Evolutionary conservation across 2,888 invertebrate genomes (phyloP).

Genomic region (Syrphus vitripennis): DNA sequence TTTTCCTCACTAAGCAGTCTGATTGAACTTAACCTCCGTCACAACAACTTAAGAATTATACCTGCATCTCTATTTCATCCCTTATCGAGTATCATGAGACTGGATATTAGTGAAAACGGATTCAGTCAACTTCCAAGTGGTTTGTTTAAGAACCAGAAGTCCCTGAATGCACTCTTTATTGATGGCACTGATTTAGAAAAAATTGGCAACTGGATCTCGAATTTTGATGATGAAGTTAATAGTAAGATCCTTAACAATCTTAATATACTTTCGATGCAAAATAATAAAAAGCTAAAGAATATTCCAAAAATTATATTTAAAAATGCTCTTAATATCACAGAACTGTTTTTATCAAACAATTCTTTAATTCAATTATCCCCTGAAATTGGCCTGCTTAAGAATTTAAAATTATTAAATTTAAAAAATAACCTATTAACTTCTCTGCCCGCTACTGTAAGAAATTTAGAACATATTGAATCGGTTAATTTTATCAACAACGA

Average conservation of each 20-base stretch:
- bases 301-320: constrained; percentile 85
- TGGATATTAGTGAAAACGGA: constrained; percentile 84
- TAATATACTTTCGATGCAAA: constrained; percentile 84
- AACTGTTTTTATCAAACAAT: constrained; percentile 87
- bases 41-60: constrained; percentile 82
- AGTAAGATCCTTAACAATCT: constrained; percentile 83
- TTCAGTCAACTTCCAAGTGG: constrained; percentile 84
- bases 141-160: constrained; percentile 85
- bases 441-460: constrained; percentile 87
- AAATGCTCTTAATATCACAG: constrained; percentile 84
- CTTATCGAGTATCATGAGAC: constrained; percentile 81
- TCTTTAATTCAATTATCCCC: constrained; percentile 83
- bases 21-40: constrained; percentile 84
- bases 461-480: constrained; percentile 84
- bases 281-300: constrained; percentile 84
- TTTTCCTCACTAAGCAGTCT: constrained; percentile 86
- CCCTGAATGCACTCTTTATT: constrained; percentile 84
- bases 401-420: constrained; percentile 85
- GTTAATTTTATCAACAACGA: constrained; percentile 88
- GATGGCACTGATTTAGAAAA: constrained; percentile 86
- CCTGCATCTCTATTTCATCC: constrained; percentile 82
- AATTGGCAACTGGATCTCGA: constrained; percentile 82
- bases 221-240: constrained; percentile 81
- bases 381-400: constrained; percentile 77
- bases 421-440: constrained; percentile 87